Evolutionary conservation across 37 sponge, comb jelly and placozoan species (phyloP).

Genomic region (Axinella damicornis): DNA sequence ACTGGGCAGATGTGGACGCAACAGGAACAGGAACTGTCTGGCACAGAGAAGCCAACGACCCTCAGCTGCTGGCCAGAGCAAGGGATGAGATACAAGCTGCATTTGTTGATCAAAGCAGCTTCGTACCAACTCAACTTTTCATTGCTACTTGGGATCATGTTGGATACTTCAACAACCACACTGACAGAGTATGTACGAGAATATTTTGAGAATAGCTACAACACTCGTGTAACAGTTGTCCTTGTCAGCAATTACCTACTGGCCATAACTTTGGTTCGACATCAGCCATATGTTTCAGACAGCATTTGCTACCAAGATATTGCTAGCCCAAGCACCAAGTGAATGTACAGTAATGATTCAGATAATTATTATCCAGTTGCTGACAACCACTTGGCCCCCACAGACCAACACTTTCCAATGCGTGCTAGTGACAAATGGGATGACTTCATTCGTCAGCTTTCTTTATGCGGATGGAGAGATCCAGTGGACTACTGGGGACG

Average conservation of each 20-base stretch:
- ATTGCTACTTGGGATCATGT: constrained; percentile 61
- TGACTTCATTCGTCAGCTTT: constrained; percentile 32
- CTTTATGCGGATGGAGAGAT: constrained; percentile 62
- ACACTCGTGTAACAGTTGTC: background rate
- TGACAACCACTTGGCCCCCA: background rate
- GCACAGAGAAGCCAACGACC: constrained; percentile 17
- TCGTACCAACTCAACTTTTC: constrained; percentile 7
- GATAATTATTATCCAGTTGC: background rate
- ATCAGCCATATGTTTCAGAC: too few species aligned
- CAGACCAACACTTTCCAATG: constrained; percentile 67
- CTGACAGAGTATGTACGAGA: constrained; percentile 41
- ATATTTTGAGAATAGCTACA: background rate
- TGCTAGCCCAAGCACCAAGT: background rate
- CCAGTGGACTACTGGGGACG: constrained; percentile 52
- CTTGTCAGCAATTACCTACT: background rate
- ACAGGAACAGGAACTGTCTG: constrained; percentile 25
- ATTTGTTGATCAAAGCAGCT: background rate
- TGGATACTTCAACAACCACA: constrained; percentile 18
- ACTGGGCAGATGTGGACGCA: constrained; percentile 65
- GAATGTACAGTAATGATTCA: background rate
- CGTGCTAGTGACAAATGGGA: constrained; percentile 44
- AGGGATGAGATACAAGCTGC: background rate
- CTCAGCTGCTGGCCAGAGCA: constrained; percentile 5
- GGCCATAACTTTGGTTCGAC: too few species aligned
- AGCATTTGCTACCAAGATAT: too few species aligned